These are phyloP conservation scores for Sorex maritimensis DNA, from an alignment of 2,797 vertebrate genomes.

Conservation along the genomic window DNA sequence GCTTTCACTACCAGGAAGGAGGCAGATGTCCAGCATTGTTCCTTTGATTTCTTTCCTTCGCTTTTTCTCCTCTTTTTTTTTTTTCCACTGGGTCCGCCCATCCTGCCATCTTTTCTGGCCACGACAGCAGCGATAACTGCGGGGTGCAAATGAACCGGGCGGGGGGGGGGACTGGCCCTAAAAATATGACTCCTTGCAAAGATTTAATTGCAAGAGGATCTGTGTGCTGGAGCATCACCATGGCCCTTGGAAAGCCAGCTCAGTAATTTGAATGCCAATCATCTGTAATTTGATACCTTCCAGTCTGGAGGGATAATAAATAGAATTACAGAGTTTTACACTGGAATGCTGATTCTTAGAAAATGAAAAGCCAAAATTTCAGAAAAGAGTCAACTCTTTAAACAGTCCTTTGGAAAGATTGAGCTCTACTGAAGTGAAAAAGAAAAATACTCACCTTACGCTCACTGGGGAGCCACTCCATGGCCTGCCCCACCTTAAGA, in stretches of 20 bases:
- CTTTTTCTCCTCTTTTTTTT: not conserved
- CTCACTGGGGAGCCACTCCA: not conserved
- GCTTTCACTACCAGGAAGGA: not conserved
- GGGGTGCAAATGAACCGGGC: slow-evolving; percentile 18
- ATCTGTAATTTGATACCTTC: slow-evolving; percentile 72
- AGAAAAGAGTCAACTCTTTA: not conserved
- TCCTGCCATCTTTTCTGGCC: not conserved
- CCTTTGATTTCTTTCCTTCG: not conserved
- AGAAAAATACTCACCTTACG: not conserved
- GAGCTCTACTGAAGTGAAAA: slow-evolving; percentile 44
- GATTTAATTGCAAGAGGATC: slow-evolving; percentile 21
- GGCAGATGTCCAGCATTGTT: not conserved
- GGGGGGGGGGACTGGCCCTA: not conserved
- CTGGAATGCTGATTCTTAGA: slow-evolving; percentile 17
- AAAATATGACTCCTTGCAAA: slow-evolving; percentile 63
- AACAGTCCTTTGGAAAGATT: slow-evolving; percentile 1
- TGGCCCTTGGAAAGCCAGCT: slow-evolving; percentile 64
- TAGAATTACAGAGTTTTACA: slow-evolving; percentile 55
- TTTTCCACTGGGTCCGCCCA: no score
- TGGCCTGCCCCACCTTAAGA: not conserved
- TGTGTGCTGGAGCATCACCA: slow-evolving; percentile 33
- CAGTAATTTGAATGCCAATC: slow-evolving; percentile 65
- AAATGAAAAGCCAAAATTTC: not conserved
- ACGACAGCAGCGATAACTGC: not conserved
- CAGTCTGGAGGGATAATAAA: slow-evolving; percentile 64